These are phyloP conservation scores for Zaprionus nigranus DNA, from an alignment of 1,140 invertebrate species.

Conservation along the genomic window DNA sequence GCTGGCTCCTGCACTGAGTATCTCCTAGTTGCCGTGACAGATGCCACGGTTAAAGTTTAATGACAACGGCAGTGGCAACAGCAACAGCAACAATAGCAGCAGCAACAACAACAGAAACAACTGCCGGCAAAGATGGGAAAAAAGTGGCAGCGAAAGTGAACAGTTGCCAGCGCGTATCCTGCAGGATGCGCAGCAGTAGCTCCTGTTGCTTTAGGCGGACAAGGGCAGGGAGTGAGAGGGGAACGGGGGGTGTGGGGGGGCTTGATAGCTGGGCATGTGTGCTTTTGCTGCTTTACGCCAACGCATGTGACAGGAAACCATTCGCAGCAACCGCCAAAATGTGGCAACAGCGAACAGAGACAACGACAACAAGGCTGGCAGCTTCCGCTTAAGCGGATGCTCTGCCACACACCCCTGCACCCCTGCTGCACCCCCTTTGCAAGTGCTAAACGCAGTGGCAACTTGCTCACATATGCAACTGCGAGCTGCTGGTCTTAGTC, in stretches of 20 bases:
- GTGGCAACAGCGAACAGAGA: constrained; percentile 63
- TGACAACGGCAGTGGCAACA: constrained; percentile 50
- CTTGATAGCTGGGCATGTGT: neutral
- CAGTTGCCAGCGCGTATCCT: constrained; percentile 67
- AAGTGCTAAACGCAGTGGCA: constrained; percentile 73
- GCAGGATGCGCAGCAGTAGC: constrained; percentile 58
- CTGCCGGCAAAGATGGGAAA: constrained; percentile 17
- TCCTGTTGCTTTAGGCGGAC: constrained; percentile 43
- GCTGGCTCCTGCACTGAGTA: constrained; percentile 16
- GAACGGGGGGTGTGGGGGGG: neutral
- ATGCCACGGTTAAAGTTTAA: constrained; percentile 79
- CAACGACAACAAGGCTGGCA: constrained; percentile 63
- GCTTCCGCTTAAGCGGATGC: constrained; percentile 60
- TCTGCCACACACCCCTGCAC: constrained; percentile 23
- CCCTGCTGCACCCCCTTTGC: constrained; percentile 7
- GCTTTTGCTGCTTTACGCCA: constrained; percentile 44
- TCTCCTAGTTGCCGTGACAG: constrained; percentile 55
- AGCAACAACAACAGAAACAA: constrained; percentile 31
- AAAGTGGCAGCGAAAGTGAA: constrained; percentile 71
- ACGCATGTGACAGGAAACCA: constrained; percentile 78
- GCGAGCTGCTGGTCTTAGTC: constrained; percentile 45
- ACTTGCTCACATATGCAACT: constrained; percentile 70
- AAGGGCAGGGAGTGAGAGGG: neutral
- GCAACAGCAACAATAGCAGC: constrained; percentile 24
- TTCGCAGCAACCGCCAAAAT: constrained; percentile 77